Base-by-base conservation (phyloP, 2,888 invertebrate species). In the Blastobasis lacticolella region DNA sequence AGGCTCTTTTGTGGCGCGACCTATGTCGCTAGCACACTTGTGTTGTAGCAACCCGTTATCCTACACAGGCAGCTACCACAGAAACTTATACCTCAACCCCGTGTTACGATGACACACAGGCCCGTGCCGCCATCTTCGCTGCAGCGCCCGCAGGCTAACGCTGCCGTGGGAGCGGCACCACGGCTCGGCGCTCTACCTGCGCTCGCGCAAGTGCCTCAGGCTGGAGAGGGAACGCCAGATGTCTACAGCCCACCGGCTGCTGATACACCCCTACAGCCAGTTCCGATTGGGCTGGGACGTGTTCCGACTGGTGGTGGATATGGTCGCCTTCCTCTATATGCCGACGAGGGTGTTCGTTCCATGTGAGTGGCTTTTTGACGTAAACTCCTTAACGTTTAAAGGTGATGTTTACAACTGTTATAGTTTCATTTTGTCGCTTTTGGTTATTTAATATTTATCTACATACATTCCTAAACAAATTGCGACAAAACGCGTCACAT, bases 211-310 rank as follows among this genome's bases (percentile, higher is more conserved):
- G 62, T 67, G 72, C 8, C 64, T 78, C 48, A 61, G 63, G 10
- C 38, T 56, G 10, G 81, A 83, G 60, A 66, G 69, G 40, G 66
- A 58, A 36, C 62, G 77, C 0, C 79, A 78, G 54, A 37, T 66
- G 5, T 48, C 46, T n/a, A 43, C 59, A 1, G 55, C 63, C 4
- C 51, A 60, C 51, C 58, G 61, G 56, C 58, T 65, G 46, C 58
- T 77, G 8, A 71, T 74, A 58, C 85, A 86, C 57, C 84, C 86
- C 1, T 82, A 77, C 69, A 81, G 83, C 54, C 67, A 73, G 5
- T 49, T 69, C 52, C 71, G 66, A 52, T 73, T 68, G 62, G 68
- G 62, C 57, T 78, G 76, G 73, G 71, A 74, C 50, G 65, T 61
- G 48, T 48, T 64, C 52, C 58, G 64, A 4, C 51, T 72, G 54